A percentile compares a stretch with the other conserved stretches of the same genome.
Evolutionary conservation across 2,113 vertebrate genomes (phyloP).

Genomic region (Symphodus melops): DNA sequence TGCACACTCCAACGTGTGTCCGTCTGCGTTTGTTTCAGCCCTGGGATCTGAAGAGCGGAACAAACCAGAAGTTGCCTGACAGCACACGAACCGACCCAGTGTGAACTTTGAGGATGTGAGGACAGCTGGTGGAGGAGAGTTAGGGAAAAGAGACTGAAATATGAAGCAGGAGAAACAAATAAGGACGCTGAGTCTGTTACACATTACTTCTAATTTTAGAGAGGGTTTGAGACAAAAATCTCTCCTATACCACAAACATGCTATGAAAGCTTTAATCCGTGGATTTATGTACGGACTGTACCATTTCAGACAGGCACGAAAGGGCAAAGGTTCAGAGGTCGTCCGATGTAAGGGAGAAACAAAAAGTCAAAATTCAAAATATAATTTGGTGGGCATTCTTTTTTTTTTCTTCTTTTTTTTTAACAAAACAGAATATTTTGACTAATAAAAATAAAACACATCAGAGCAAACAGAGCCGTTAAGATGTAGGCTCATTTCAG

Average conservation of each 20-base stretch:
- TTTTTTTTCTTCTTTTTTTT: neutral
- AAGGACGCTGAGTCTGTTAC: slow-evolving; percentile 21
- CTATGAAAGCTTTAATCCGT: neutral
- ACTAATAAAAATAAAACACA: slow-evolving; percentile 21
- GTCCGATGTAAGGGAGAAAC: neutral
- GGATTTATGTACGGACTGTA: neutral
- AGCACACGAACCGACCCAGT: slow-evolving; percentile 62
- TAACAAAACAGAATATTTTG: neutral
- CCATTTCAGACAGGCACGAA: neutral
- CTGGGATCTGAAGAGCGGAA: slow-evolving; percentile 69
- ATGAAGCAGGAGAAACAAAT: slow-evolving; percentile 12
- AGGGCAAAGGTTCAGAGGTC: neutral
- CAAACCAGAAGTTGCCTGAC: slow-evolving; percentile 72
- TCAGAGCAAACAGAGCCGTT: slow-evolving; percentile 23
- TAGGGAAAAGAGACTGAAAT: slow-evolving; percentile 12
- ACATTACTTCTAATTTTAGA: slow-evolving; percentile 34
- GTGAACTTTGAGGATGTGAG: slow-evolving; percentile 71
- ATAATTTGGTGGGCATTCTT: neutral
- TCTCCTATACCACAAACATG: neutral
- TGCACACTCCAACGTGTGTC: slow-evolving; percentile 19
- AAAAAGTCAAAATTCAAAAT: too few species aligned
- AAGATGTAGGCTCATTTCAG: slow-evolving; percentile 32
- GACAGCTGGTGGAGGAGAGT: slow-evolving; percentile 60
- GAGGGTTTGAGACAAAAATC: slow-evolving; percentile 17
- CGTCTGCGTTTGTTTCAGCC: slow-evolving; percentile 50